These are phyloP conservation scores for Hesperia comma DNA, from an alignment of 2,888 invertebrate species.

Conservation along the genomic window DNA sequence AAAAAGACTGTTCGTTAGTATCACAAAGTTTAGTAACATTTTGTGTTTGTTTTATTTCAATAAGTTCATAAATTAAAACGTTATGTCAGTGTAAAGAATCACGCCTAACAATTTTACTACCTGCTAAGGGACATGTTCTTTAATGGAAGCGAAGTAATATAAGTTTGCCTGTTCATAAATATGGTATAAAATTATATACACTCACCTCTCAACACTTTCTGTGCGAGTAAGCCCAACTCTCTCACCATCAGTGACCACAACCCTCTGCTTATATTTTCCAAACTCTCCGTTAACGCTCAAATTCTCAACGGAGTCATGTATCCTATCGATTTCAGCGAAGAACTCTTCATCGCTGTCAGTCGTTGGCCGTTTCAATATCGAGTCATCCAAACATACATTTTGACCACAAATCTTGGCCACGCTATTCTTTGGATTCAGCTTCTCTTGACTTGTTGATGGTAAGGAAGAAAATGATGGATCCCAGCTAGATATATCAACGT, in stretches of 20 bases:
- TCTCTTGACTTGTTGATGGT: constrained; percentile 65
- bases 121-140: too few species aligned
- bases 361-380: constrained; percentile 61
- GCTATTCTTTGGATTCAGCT: constrained; percentile 51
- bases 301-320: constrained; percentile 50
- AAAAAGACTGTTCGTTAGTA: too few species aligned
- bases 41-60: too few species aligned
- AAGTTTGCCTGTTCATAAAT: too few species aligned
- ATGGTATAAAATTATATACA: background rate
- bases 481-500: constrained; percentile 69
- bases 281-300: constrained; percentile 43
- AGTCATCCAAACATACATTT: constrained; percentile 78
- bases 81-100: too few species aligned
- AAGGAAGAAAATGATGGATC: constrained; percentile 51
- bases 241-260: constrained; percentile 57
- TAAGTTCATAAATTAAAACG: too few species aligned
- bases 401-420: constrained; percentile 77
- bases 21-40: too few species aligned
- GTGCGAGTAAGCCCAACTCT: constrained; percentile 16
- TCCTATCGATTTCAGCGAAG: constrained; percentile 62
- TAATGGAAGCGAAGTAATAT: too few species aligned
- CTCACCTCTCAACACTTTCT: constrained; percentile 44
- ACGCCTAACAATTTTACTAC: too few species aligned
- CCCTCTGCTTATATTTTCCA: constrained; percentile 56
- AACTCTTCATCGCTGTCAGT: constrained; percentile 71